Conservation (phyloP, 1,140 invertebrate genomes). For the Neomicropteryx cornuta region DNA sequence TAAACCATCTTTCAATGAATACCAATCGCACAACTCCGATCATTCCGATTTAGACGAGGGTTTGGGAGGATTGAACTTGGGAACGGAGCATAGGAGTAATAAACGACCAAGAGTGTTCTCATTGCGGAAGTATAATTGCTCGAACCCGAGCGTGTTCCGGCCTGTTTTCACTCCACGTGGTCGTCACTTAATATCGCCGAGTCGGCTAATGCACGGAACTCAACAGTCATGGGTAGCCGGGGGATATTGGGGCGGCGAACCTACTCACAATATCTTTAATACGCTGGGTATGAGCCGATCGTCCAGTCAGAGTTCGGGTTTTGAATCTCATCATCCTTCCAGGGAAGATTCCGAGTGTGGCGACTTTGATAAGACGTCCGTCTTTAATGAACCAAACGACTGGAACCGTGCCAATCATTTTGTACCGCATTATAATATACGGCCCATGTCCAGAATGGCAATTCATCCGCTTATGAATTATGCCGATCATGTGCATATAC, state of each 20-base stretch:
- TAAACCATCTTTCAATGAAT: constrained; percentile 31
- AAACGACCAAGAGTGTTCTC: constrained; percentile 27
- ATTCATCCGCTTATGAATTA: constrained; percentile 33
- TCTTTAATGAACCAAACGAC: constrained; percentile 22
- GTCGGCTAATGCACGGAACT: constrained; percentile 32
- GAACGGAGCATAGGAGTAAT: constrained; percentile 13
- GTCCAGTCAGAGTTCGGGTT: constrained; percentile 40
- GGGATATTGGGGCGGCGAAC: constrained; percentile 37
- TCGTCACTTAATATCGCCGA: constrained; percentile 30
- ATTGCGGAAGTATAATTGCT: constrained; percentile 28
- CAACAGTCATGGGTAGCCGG: constrained; percentile 35
- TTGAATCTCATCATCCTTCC: constrained; percentile 35
- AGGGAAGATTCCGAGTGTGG: constrained; percentile 31
- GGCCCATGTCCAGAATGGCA: constrained; percentile 25
- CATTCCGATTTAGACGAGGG: constrained; percentile 37
- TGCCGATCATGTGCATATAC: constrained; percentile 32
- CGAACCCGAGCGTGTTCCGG: constrained; percentile 31
- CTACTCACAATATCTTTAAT: constrained; percentile 26
- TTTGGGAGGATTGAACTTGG: constrained; percentile 21
- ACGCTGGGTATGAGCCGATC: constrained; percentile 31
- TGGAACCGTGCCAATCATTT: no score
- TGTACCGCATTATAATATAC: no score
- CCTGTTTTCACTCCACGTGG: constrained; percentile 20
- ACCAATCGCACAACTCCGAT: constrained; percentile 27
- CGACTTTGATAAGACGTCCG: constrained; percentile 23